Conservation (phyloP, 2,113 vertebrate species). For the Bothrops jararaca region DNA sequence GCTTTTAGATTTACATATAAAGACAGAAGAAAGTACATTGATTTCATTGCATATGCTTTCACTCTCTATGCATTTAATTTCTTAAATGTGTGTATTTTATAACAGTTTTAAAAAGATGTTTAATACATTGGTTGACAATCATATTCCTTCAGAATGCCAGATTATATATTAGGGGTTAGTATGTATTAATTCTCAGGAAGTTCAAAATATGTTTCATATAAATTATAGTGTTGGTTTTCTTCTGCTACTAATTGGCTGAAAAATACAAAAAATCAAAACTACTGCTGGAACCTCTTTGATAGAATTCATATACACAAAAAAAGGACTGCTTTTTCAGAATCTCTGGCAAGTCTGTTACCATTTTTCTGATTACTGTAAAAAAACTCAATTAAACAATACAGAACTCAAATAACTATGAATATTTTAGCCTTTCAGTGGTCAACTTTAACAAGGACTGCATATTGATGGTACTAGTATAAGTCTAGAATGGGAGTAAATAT, state of each 20-base stretch:
- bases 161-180: conserved; percentile 21
- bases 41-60: neutral
- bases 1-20: neutral
- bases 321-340: conserved; percentile 15
- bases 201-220: conserved; percentile 16
- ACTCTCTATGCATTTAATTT: neutral
- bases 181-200: conserved; percentile 38
- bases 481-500: neutral
- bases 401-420: conserved; percentile 24
- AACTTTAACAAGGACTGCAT: conserved; percentile 12
- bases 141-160: conserved; percentile 25
- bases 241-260: conserved; percentile 40
- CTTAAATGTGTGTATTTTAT: neutral
- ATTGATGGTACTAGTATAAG: neutral
- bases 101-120: conserved; percentile 9
- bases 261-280: conserved; percentile 38
- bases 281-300: conserved; percentile 18
- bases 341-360: conserved; percentile 1
- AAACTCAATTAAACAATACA: neutral
- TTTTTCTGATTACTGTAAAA: neutral
- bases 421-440: conserved; percentile 15
- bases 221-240: conserved; percentile 27
- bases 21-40: neutral
- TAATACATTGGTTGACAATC: conserved; percentile 13
- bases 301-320: neutral